Percentiles rank a stretch among this genome's conserved stretches.
Evolutionary conservation across 2,797 vertebrate species (phyloP).

Genomic region (Lepus townsendii): DNA sequence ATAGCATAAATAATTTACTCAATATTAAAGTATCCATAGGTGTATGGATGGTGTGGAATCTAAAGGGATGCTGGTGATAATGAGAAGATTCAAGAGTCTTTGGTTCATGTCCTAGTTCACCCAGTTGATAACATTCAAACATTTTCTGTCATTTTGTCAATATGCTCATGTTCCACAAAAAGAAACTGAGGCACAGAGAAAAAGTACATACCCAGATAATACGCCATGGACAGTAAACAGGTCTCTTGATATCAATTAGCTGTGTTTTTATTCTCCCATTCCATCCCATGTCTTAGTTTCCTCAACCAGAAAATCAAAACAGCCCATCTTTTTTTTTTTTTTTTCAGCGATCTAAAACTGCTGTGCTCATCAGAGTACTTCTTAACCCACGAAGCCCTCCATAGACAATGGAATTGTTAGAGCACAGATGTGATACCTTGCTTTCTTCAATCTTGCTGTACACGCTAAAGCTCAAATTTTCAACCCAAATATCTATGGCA

Average conservation of each 20-base stretch:
- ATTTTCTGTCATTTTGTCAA: not conserved
- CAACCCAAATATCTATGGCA: not conserved
- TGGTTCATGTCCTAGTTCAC: not conserved
- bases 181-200: not conserved
- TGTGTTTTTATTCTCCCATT: not conserved
- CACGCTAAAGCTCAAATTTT: not conserved
- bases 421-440: not conserved
- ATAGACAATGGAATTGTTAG: not conserved
- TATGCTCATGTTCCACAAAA: conserved; percentile 26
- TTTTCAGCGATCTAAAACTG: conserved; percentile 27
- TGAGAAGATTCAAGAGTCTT: not conserved
- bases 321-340: not conserved
- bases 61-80: not conserved
- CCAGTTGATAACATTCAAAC: conserved; percentile 35
- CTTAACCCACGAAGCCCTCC: not conserved
- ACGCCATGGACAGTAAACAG: not conserved
- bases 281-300: conserved; percentile 26
- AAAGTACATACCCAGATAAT: not conserved
- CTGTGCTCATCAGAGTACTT: not conserved
- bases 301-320: conserved; percentile 34
- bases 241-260: not conserved
- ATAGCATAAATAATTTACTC: not conserved
- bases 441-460: not conserved
- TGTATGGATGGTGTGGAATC: not conserved
- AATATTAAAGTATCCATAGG: not conserved